Percentiles rank a stretch among this genome's conserved stretches.
Conservation (phyloP, 2,888 invertebrate genomes). For the Xestoiulus laeticollis region DNA sequence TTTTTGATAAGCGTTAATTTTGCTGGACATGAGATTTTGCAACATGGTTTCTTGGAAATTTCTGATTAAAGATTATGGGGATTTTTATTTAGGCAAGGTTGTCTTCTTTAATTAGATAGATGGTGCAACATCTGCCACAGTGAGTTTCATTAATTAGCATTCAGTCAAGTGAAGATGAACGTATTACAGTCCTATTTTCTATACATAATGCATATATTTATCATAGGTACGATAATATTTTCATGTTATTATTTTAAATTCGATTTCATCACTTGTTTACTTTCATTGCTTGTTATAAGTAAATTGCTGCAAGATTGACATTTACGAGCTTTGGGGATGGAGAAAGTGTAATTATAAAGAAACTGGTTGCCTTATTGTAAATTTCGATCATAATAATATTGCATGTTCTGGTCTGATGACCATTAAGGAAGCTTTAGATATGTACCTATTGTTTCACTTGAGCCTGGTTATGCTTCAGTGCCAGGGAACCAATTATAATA, state of each 20-base stretch:
- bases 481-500: neutral
- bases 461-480: slow-evolving; percentile 19
- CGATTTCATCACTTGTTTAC: neutral
- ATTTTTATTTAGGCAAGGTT: neutral
- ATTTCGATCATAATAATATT: neutral
- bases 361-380: neutral
- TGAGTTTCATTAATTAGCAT: neutral
- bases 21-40: too few species aligned
- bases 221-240: neutral
- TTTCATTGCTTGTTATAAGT: neutral
- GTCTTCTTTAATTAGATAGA: neutral
- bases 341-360: slow-evolving; percentile 1
- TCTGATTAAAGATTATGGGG: neutral
- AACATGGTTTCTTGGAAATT: neutral
- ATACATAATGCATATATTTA: neutral
- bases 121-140: neutral
- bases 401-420: neutral
- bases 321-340: neutral
- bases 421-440: neutral
- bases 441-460: neutral
- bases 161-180: neutral
- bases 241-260: neutral
- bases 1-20: too few species aligned
- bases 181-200: neutral
- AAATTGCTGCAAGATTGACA: neutral